These are phyloP conservation scores for Micromys minutus DNA, from an alignment of 2,113 vertebrate genomes.

Conservation along the genomic window DNA sequence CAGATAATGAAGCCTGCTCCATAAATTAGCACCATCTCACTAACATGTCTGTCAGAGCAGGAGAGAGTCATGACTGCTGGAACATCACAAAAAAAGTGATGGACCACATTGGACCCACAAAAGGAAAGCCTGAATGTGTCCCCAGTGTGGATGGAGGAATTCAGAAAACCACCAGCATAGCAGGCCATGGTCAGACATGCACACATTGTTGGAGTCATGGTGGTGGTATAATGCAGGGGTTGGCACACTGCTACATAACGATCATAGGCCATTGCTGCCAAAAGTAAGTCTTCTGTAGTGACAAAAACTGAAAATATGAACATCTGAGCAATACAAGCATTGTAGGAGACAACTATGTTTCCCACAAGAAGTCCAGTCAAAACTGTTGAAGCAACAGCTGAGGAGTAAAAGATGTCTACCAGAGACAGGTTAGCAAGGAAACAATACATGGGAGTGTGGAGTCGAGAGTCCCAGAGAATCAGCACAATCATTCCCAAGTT, in stretches of 20 bases:
- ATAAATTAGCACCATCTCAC: neutral
- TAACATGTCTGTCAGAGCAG: neutral
- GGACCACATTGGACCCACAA: neutral
- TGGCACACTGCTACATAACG: neutral
- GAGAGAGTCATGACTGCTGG: neutral
- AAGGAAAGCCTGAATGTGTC: neutral
- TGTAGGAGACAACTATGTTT: neutral
- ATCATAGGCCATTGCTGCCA: constrained; percentile 20
- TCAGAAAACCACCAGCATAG: neutral
- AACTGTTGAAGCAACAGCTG: neutral
- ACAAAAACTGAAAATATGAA: neutral
- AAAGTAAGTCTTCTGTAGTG: neutral
- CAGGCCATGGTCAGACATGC: neutral
- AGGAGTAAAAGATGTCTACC: constrained; percentile 14
- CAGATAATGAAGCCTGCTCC: neutral
- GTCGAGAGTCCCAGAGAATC: neutral
- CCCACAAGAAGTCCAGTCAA: neutral
- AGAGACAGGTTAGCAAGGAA: constrained; percentile 3
- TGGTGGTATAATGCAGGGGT: neutral
- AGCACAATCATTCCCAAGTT: neutral
- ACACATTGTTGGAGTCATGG: neutral
- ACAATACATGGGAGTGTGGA: constrained; percentile 33
- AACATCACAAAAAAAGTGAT: neutral
- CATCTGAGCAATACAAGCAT: neutral
- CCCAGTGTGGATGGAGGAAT: neutral